Conservation (phyloP, 2,797 vertebrate species). For the Esox masquinongy region DNA sequence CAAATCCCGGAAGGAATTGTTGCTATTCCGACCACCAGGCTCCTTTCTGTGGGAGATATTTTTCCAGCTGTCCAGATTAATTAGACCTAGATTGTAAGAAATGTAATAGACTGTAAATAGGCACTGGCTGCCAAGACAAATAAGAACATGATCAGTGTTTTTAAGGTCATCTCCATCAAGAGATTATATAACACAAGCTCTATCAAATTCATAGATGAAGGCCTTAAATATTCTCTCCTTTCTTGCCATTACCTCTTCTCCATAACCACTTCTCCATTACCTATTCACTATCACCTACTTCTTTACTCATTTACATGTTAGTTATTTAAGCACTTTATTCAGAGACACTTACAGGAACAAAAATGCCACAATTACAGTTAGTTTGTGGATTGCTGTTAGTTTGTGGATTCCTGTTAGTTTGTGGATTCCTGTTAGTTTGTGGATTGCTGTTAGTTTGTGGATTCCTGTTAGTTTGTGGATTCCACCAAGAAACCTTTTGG, state of each 20-base stretch:
- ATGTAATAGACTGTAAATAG: conserved; percentile 42
- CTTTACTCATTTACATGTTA: not conserved
- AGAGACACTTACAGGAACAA: too few species aligned
- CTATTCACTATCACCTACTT: not conserved
- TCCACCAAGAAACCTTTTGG: too few species aligned
- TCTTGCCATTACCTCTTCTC: conserved; percentile 14
- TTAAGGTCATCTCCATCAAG: conserved; percentile 28
- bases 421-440: too few species aligned
- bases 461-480: too few species aligned
- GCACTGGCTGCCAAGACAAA: conserved; percentile 52
- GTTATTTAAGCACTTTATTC: too few species aligned
- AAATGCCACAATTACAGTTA: too few species aligned
- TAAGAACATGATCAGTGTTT: conserved; percentile 49
- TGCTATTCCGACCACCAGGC: conserved; percentile 8
- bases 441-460: too few species aligned
- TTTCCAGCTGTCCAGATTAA: conserved; percentile 63
- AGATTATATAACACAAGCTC: not conserved
- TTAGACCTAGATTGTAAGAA: conserved; percentile 48
- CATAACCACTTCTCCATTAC: conserved; percentile 9
- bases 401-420: too few species aligned
- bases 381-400: too few species aligned
- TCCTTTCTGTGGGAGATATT: conserved; percentile 27
- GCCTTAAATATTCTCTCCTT: not conserved
- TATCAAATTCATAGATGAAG: conserved; percentile 3
- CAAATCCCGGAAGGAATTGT: conserved; percentile 33